Base-by-base conservation (phyloP, 2,113 vertebrate species). In the Fulica atra region DNA sequence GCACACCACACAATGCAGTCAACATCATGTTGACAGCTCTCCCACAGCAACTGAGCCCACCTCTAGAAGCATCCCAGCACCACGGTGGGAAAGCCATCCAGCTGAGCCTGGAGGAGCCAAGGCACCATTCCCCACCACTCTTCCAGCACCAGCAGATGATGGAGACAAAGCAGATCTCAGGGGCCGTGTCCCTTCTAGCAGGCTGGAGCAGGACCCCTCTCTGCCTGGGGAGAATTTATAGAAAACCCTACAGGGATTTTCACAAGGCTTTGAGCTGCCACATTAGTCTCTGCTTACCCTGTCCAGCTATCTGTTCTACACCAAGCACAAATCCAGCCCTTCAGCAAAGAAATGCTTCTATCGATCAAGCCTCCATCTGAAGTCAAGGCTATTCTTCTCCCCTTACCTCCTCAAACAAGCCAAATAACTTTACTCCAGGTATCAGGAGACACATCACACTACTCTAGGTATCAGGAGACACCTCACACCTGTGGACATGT, bases 11-110 rank as follows among this genome's bases (percentile, higher is more conserved):
- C 17, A 54, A n/a, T 1, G 4, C 7, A 40, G 54, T 9, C 69
- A 77, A 8, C 38, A 23, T 15, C 0, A 0, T 9, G 16, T 7
- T 8, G 10, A 31, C 56, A 8, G 0, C 44, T 23, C n/a, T 84
- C 70, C 61, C 16, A 44, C 7, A 54, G 54, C 33, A 29, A 88
- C 2, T 0, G 1, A 84, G 69, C 24, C 51, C 36, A 42, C 9
- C 25, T 35, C 23, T 44, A 35, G 18, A 10, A 76, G 25, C 54
- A 68, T 16, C 23, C 51, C 33, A 74, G 17, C n/a, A 25, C 11
- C 13, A 25, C 2, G 9, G 31, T 11, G n/a, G 1, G 0, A 85
- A 50, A 44, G 9, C 7, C n/a, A 63, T n/a, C 15, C 61, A 44
- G 42, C 14, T 2, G 9, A 66, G 35, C 36, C 63, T 31, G 44